A percentile compares a stretch with the other conserved stretches of the same genome.
Conservation (phyloP, 2,113 vertebrate genomes). For the Xenopus borealis region DNA sequence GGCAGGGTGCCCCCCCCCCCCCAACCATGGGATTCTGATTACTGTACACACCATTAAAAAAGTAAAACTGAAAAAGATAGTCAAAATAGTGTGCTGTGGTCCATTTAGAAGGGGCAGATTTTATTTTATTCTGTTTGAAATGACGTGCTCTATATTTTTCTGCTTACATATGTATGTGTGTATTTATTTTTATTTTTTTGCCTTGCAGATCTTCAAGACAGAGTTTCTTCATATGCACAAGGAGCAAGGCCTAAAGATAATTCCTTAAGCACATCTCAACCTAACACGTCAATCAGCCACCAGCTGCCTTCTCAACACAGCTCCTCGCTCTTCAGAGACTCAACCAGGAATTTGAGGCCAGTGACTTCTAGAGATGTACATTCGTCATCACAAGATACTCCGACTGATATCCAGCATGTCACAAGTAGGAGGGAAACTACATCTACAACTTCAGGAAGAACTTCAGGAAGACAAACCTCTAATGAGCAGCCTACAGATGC, state of each 20-base stretch:
- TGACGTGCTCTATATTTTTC: not conserved
- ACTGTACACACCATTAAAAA: no score
- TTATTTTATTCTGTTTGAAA: no score
- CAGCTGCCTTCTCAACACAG: conserved; percentile 73
- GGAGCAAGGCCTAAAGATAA: conserved; percentile 93
- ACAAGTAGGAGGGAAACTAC: conserved; percentile 60
- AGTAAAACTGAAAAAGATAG: no score
- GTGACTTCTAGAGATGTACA: conserved; percentile 61
- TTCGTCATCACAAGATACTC: conserved; percentile 51
- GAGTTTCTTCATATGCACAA: conserved; percentile 88
- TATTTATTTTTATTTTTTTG: no score
- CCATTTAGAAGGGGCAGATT: no score
- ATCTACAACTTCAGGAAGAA: conserved; percentile 54
- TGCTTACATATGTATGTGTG: conserved; percentile 20
- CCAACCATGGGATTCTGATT: no score
- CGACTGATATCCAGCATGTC: conserved; percentile 59
- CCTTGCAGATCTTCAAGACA: conserved; percentile 79
- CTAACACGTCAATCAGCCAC: conserved; percentile 69
- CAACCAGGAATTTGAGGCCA: conserved; percentile 61
- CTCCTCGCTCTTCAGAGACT: conserved; percentile 66
- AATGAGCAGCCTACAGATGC: conserved; percentile 66
- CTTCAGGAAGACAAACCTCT: conserved; percentile 62
- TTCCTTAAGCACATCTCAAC: conserved; percentile 68
- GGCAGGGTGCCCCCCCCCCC: no score
- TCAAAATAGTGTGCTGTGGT: no score